Conservation (phyloP, 92 coral and sea anemone species). For the Palythoa heliodiscus region DNA sequence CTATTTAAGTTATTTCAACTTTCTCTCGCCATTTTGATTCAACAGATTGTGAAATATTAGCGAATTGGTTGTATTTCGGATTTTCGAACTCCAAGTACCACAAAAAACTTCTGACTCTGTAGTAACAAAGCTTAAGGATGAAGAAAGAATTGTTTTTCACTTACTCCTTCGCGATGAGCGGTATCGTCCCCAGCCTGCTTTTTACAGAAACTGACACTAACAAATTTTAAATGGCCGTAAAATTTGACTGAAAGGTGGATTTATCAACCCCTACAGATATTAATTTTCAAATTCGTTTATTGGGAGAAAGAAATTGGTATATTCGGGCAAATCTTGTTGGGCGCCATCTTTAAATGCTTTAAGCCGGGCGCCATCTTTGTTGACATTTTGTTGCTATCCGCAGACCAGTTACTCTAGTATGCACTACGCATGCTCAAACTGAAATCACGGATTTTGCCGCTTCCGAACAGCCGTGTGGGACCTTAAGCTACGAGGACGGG, state of each 20-base stretch:
- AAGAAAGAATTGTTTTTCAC: conserved; percentile 8
- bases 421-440: conserved; percentile 33
- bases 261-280: background rate
- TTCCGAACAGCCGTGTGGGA: conserved; percentile 23
- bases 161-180: conserved; percentile 19
- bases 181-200: conserved; percentile 19
- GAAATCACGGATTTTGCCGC: conserved; percentile 14
- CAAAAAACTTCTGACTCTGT: conserved; percentile 13
- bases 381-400: conserved; percentile 20
- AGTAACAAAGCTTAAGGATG: conserved; percentile 5
- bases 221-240: background rate
- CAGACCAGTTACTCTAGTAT: conserved; percentile 11
- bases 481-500: no score
- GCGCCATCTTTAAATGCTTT: conserved; percentile 25
- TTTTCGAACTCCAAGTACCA: conserved; percentile 12
- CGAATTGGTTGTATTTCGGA: background rate
- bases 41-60: no score
- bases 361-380: conserved; percentile 22
- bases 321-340: conserved; percentile 9
- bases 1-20: no score
- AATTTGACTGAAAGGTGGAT: background rate
- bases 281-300: background rate
- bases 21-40: no score
- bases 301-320: background rate
- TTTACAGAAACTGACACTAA: background rate